Evolutionary conservation across 64 coral and sea anemone species (phyloP).

Genomic region (Stichodactyla helianthus): DNA sequence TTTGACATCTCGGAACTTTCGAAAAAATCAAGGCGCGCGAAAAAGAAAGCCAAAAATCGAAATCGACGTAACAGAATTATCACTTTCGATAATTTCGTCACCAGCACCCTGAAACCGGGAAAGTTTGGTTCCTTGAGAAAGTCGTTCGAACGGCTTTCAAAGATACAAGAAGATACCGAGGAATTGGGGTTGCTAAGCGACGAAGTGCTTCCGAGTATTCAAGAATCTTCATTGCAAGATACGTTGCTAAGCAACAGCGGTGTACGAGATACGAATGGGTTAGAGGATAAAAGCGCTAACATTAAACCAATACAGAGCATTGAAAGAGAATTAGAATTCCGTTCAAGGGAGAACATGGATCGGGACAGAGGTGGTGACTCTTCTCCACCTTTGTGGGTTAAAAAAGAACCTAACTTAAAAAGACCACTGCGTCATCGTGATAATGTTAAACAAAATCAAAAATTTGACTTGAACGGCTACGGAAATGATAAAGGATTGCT

Average conservation of each 20-base stretch:
- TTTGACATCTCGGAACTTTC: conserved; percentile 81
- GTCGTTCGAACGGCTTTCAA: conserved; percentile 70
- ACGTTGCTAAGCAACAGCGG: background rate
- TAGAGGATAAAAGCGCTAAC: background rate
- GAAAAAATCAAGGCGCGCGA: conserved; percentile 16
- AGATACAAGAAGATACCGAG: conserved; percentile 76
- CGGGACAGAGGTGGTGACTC: background rate
- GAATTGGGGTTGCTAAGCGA: conserved; percentile 53
- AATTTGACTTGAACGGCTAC: background rate
- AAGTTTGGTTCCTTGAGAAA: conserved; percentile 78
- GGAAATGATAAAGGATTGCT: background rate
- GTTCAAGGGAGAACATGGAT: background rate
- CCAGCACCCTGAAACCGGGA: conserved; percentile 59
- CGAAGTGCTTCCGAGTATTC: background rate
- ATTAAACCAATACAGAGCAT: background rate
- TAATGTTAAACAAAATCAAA: background rate
- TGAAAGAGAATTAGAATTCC: background rate
- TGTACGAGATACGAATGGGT: background rate
- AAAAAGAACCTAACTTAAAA: background rate
- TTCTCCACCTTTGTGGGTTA: background rate
- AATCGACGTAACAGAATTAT: conserved; percentile 40
- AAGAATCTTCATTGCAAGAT: background rate
- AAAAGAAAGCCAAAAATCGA: conserved; percentile 31
- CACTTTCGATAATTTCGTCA: conserved; percentile 84
- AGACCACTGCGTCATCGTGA: background rate